A percentile compares a stretch with the other conserved stretches of the same genome.
phyloP scores from a whole-genome alignment of 2,113 vertebrate species.

The Rhea pennata region DNA sequence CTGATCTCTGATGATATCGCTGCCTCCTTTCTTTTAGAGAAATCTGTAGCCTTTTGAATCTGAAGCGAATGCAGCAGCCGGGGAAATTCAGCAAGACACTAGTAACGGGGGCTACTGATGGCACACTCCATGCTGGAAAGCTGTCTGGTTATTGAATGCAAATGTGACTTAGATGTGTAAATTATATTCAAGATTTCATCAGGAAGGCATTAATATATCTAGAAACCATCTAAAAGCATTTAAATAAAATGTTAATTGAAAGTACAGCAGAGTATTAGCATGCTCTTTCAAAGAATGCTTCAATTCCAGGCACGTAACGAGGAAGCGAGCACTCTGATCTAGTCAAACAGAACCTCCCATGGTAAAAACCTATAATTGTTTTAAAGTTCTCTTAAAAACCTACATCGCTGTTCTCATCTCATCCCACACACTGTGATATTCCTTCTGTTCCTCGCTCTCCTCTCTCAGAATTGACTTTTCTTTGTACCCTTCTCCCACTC shows the following conservation, averaged over 20 bases:
- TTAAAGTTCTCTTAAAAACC: slow-evolving; percentile 69
- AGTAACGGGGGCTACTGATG: background rate
- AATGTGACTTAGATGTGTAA: slow-evolving; percentile 58
- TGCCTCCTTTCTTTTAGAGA: background rate
- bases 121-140: background rate
- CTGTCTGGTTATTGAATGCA: slow-evolving; percentile 54
- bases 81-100: background rate
- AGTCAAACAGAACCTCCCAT: slow-evolving; percentile 69
- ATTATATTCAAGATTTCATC: slow-evolving; percentile 58
- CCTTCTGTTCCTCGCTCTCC: slow-evolving; percentile 69
- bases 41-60: slow-evolving; percentile 1
- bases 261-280: slow-evolving; percentile 32
- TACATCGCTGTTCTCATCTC: slow-evolving; percentile 69
- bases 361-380: slow-evolving; percentile 72
- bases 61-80: background rate
- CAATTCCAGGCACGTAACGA: slow-evolving; percentile 51
- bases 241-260: slow-evolving; percentile 70
- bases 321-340: slow-evolving; percentile 59
- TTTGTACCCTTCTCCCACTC: slow-evolving; percentile 72
- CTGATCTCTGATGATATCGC: background rate
- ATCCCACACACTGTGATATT: slow-evolving; percentile 67
- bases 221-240: slow-evolving; percentile 58
- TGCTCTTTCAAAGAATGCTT: slow-evolving; percentile 57
- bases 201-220: slow-evolving; percentile 51
- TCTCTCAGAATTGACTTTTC: slow-evolving; percentile 60